Evolutionary conservation across 1,140 invertebrate species (phyloP), one percentile per base, ranked within the genome.

Genomic region (Camponotus floridanus): DNA sequence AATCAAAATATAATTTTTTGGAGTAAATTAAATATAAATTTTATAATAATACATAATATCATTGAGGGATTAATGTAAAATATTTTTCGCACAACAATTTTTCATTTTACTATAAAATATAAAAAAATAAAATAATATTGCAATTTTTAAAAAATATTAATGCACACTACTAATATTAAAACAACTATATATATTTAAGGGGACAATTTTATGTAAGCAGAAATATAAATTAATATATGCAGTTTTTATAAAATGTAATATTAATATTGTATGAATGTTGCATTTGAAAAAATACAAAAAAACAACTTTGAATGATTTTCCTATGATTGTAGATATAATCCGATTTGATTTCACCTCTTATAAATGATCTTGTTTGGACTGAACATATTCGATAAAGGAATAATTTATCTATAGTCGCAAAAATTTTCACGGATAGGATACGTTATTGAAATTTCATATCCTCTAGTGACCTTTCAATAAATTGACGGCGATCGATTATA

Each of bases 391-490:
- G 74, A 86, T 86, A 87, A 87, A 67, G 59, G 61, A 7, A 26
- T 64, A 48, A 78, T n/a, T 11, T 80, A 85, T 85, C 55, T 68
- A 86, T 80, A 74, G 33, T 6, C 15, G 67, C 67, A 64, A 87
- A 59, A 87, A 78, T 85, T 85, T 85, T 80, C 42, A 59, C 31
- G 15, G 15, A 18, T 15, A 33, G 45, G 33, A n/a, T 64, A 70
- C 26, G 51, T 83, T 87, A 87, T 87, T 74, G 13, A 62, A 73
- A 85, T 57, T 36, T 71, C 42, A 33, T 18, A 67, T 8, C 67
- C 3, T 42, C 55, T 0, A 11, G 6, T 61, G 55, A 55, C 39
- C 42, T 65, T 57, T 57, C 9, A 26, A 73, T 33, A 21, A 36
- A 76, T 65, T 51, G 45, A 18, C 31, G 39, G 6, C 39, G 1